Evolutionary conservation across 2,797 vertebrate genomes (phyloP), one percentile per base, ranked within the genome.

Genomic region (Serranus cabrilla): DNA sequence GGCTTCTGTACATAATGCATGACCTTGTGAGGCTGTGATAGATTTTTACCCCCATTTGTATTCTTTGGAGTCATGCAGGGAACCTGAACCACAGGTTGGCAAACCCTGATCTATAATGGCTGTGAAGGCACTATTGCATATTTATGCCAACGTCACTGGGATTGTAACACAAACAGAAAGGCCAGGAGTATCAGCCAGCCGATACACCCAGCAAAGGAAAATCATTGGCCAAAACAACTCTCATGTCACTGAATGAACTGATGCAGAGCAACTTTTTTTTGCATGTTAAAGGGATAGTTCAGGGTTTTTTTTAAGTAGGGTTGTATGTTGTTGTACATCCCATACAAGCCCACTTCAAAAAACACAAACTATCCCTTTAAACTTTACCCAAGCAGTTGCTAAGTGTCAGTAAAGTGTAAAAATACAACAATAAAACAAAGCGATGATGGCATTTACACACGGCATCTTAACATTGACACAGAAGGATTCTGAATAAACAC

Each of bases 61-160:
- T 42, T 74, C 61, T 76, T 59, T 81, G 60, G 66, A 73, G 49
- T 84, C 56, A 47, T 18, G 4, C 20, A 75, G 52, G 56, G 59
- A 54, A 39, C 70, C 57, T 58, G 47, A 74, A 79, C 62, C 60
- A 72, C 55, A 80, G 6, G 12, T 23, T 80, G 46, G 49, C 73
- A 70, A 81, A 69, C 66, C 77, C 70, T 76, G 76, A 75, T 73
- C 64, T 73, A 54, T 57, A 51, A 76, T 78, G 31, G 70, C 50
- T 68, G 55, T 63, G 76, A 91, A 90, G 87, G 89, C 91, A 91
- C 87, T 77, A 11, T 80, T 86, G 69, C 74, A 80, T 83, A 72
- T 76, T 80, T 66, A 82, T 61, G 52, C 46, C 31, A 39, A 55
- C 18, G 80, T 64, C 21, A 65, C 16, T 54, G 47, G 71, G 60